These are phyloP conservation scores for Trichonephila clavipes DNA, from an alignment of 1,140 invertebrate genomes.

Conservation along the genomic window DNA sequence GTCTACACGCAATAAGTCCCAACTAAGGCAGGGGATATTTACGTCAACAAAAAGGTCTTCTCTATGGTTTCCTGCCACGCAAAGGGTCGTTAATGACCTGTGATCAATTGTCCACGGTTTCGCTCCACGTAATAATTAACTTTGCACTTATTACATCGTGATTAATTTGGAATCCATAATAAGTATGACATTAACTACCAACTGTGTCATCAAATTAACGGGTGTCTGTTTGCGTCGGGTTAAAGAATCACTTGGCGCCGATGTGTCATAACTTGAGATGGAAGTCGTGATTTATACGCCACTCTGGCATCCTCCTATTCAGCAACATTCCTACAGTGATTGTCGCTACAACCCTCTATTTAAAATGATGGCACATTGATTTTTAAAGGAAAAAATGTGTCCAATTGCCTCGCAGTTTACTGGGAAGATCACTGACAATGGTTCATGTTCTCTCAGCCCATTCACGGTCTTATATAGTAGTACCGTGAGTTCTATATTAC, in stretches of 20 bases:
- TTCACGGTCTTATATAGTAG: constrained; percentile 19
- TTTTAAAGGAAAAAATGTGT: constrained; percentile 30
- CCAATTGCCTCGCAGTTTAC: neutral
- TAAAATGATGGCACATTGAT: constrained; percentile 59
- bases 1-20: constrained; percentile 20
- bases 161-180: constrained; percentile 73
- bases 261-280: constrained; percentile 43
- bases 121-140: constrained; percentile 60
- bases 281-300: neutral
- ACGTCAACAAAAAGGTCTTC: neutral
- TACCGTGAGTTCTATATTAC: constrained; percentile 29
- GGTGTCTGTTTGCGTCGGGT: constrained; percentile 51
- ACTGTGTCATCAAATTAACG: constrained; percentile 72
- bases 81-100: constrained; percentile 31
- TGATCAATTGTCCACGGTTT: constrained; percentile 59
- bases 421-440: neutral
- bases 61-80: constrained; percentile 2
- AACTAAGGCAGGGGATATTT: neutral
- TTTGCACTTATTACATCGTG: constrained; percentile 60
- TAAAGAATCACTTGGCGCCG: constrained; percentile 46
- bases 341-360: constrained; percentile 38
- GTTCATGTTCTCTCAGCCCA: neutral
- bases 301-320: neutral
- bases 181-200: constrained; percentile 67
- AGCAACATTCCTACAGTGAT: constrained; percentile 33